Percentiles rank a stretch among this genome's conserved stretches.
Evolutionary conservation across 30 jellyfish, hydroid and myxozoan genomes (phyloP).

Genomic region (Morbakka virulenta): DNA sequence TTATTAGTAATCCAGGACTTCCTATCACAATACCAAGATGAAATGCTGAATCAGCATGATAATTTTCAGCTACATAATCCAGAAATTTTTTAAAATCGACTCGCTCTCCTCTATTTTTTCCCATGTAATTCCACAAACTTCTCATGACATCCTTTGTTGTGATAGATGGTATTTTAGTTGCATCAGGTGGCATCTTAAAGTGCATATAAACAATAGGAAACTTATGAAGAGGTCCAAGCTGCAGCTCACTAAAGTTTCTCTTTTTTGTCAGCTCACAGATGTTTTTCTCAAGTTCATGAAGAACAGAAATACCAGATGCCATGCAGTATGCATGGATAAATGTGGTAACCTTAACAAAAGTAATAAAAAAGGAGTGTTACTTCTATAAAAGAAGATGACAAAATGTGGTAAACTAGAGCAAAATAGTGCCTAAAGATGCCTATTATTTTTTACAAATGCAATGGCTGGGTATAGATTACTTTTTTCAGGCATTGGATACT

Average conservation of each 20-base stretch:
- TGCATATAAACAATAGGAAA: conserved; percentile 44
- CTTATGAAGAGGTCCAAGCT: conserved; percentile 86
- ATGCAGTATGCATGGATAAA: conserved; percentile 39
- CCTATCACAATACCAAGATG: conserved; percentile 63
- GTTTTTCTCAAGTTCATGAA: conserved; percentile 66
- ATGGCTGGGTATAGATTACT: too few species aligned
- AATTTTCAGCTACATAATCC: conserved; percentile 37
- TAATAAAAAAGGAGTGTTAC: too few species aligned
- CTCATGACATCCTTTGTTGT: conserved; percentile 40
- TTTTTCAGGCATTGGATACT: too few species aligned
- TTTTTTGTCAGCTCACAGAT: conserved; percentile 48
- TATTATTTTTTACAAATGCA: too few species aligned
- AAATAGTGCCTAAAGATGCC: too few species aligned
- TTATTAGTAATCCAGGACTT: conserved; percentile 59
- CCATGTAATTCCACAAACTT: conserved; percentile 44
- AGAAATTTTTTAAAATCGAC: conserved; percentile 38
- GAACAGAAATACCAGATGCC: conserved; percentile 39
- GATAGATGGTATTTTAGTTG: too few species aligned
- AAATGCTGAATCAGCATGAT: conserved; percentile 28
- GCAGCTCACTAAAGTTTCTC: conserved; percentile 47
- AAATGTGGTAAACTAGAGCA: too few species aligned
- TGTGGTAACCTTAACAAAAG: conserved; percentile 23
- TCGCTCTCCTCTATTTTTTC: conserved; percentile 26
- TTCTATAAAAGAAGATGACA: too few species aligned
- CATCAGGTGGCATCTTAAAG: conserved; percentile 73